Evolutionary conservation across 2,113 vertebrate genomes (phyloP), one percentile per base, ranked within the genome.

Genomic region (Nettapus auritus): DNA sequence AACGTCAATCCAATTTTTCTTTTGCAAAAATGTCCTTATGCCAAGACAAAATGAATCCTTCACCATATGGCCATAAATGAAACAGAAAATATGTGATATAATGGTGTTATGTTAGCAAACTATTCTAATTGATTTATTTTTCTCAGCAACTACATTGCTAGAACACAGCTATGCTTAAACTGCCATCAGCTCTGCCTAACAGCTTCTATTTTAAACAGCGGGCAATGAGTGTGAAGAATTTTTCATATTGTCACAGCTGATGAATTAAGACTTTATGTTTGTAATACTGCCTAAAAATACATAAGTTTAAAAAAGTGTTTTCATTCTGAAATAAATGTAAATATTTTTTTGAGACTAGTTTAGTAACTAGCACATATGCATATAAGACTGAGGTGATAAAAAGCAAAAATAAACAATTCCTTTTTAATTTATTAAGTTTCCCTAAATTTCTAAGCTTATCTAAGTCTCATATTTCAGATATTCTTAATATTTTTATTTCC

Each of bases 1-100:
- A 97, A 94, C 96, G 76, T 82, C 94, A 89, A 55, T 93, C 64
- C 80, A 85, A 93, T 97, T 97, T 97, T 83, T 94, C 83, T 95
- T 88, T 78, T 23, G 19, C 46, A 67, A 81, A 76, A 94, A 90
- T 67, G 46, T 92, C 38, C 74, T 92, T 67, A 50, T 95, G 85
- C 69, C 79, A 91, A 91, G 52, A 70, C 34, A 91, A 86, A 97
- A 96, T 91, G 74, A 95, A 94, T 90, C 48, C 26, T 70, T 89
- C 57, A 77, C 84, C 96, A 95, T 92, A 91, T 97, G 96, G 60
- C 60, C 3, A 15, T 73, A 81, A 92, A 23, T 75, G 69, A 91
- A 92, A 89, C 14, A 89, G 86, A 95, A 97, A 96, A 83, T 79
- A 82, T 63, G 53, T 48, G 34, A 57, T 85, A 78, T 93, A 90